These are phyloP conservation scores for Hypsopygia costalis DNA, from an alignment of 2,888 invertebrate species.

Conservation along the genomic window DNA sequence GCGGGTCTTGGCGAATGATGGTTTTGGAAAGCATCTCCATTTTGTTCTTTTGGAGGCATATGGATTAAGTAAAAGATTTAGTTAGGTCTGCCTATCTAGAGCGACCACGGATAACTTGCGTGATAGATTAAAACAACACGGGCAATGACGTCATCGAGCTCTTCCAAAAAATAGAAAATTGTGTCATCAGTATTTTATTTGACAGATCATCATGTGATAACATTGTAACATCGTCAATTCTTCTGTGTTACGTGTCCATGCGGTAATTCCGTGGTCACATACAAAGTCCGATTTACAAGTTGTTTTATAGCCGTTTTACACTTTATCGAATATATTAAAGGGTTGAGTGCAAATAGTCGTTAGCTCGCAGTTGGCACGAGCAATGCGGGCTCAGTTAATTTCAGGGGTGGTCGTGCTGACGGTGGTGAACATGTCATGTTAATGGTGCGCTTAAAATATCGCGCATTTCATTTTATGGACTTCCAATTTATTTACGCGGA, in stretches of 20 bases:
- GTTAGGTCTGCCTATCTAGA: too few species aligned
- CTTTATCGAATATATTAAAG: slow-evolving; percentile 35
- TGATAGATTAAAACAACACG: too few species aligned
- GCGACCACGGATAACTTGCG: too few species aligned
- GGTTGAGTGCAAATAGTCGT: slow-evolving; percentile 44
- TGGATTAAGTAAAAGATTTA: too few species aligned
- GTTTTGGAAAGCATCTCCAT: too few species aligned
- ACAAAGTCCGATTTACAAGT: slow-evolving; percentile 16
- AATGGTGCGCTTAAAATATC: slow-evolving; percentile 50
- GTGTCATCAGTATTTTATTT: too few species aligned
- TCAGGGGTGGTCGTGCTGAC: slow-evolving; percentile 38
- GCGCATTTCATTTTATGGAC: slow-evolving; percentile 52
- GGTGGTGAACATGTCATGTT: slow-evolving; percentile 63
- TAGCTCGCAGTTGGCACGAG: slow-evolving; percentile 49
- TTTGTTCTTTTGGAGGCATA: too few species aligned
- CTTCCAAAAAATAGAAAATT: too few species aligned
- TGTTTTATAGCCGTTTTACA: slow-evolving; percentile 18
- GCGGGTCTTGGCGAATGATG: too few species aligned
- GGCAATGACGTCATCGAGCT: too few species aligned
- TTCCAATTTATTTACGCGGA: slow-evolving; percentile 46
- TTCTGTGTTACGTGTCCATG: slow-evolving; percentile 1
- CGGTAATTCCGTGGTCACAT: slow-evolving; percentile 11
- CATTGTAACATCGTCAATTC: slow-evolving; percentile 5
- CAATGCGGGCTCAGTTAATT: slow-evolving; percentile 50
- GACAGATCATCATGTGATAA: too few species aligned